Conservation (phyloP, 2,113 vertebrate species). For the Motacilla tschutschensis region DNA sequence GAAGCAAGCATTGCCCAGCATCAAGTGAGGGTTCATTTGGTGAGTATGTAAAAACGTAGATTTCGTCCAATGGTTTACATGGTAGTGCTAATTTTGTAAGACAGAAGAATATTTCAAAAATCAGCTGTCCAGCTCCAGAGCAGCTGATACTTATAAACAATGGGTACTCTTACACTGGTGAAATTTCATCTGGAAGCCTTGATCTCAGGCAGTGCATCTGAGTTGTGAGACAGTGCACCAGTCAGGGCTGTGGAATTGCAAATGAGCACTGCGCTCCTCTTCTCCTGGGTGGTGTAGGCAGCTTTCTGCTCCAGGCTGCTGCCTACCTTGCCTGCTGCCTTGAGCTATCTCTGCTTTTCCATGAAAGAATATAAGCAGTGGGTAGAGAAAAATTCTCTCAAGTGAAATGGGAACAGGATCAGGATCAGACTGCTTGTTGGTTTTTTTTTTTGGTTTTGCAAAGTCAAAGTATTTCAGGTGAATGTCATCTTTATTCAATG, state of each 20-base stretch:
- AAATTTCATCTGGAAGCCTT: background rate
- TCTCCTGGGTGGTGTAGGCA: conserved; percentile 36
- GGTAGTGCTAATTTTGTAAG: background rate
- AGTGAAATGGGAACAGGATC: conserved; percentile 6
- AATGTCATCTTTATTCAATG: background rate
- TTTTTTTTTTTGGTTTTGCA: background rate
- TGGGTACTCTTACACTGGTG: background rate
- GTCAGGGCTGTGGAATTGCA: conserved; percentile 27
- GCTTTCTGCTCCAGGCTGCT: conserved; percentile 32
- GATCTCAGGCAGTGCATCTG: background rate
- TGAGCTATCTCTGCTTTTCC: background rate
- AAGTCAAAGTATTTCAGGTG: background rate
- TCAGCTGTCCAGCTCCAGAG: background rate
- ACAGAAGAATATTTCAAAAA: background rate
- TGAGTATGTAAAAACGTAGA: accelerated
- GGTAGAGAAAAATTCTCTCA: conserved; percentile 5
- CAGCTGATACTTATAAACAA: background rate
- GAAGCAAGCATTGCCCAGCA: background rate
- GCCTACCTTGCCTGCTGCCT: conserved; percentile 47
- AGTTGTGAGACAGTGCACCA: background rate
- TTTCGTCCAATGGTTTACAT: background rate
- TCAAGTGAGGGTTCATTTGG: background rate
- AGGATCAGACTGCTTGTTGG: background rate
- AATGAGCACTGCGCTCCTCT: background rate
- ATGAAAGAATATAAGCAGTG: background rate